These are phyloP conservation scores for Aelia acuminata DNA, from an alignment of 2,888 invertebrate genomes.

Conservation along the genomic window DNA sequence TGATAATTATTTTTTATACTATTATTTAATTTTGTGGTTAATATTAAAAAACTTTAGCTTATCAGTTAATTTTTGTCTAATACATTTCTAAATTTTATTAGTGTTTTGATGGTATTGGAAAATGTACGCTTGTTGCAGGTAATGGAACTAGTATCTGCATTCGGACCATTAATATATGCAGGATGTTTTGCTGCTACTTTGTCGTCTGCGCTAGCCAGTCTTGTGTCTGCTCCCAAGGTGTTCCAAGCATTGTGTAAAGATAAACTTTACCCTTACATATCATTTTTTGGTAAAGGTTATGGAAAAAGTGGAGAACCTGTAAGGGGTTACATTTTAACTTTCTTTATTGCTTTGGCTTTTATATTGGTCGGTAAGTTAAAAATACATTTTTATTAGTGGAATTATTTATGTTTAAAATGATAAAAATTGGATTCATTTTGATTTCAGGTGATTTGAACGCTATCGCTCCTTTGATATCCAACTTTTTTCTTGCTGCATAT, in stretches of 20 bases:
- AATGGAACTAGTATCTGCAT: conserved; percentile 84
- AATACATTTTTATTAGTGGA: not conserved
- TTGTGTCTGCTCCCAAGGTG: conserved; percentile 96
- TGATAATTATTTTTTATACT: not conserved
- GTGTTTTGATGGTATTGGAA: not conserved
- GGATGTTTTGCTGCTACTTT: conserved; percentile 98
- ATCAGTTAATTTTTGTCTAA: not conserved
- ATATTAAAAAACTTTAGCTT: too few relatives aligned
- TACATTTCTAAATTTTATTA: not conserved
- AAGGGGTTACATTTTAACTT: conserved; percentile 92
- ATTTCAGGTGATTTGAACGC: conserved; percentile 85
- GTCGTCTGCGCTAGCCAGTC: conserved; percentile 94
- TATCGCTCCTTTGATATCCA: conserved; percentile 93
- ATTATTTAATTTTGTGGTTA: conserved; percentile 47
- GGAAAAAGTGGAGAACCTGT: conserved; percentile 87
- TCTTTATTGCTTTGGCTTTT: conserved; percentile 87
- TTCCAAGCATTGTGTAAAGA: conserved; percentile 96
- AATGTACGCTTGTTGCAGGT: conserved; percentile 74
- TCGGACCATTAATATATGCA: conserved; percentile 94
- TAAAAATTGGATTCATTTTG: conserved; percentile 15
- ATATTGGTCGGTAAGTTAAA: conserved; percentile 83
- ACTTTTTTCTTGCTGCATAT: conserved; percentile 94
- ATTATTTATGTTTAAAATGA: conserved; percentile 60
- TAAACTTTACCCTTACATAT: conserved; percentile 91
- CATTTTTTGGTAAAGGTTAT: conserved; percentile 80